A percentile compares a stretch with the other conserved stretches of the same genome.
Conservation (phyloP, 2,888 invertebrate species). For the Thumatha senex region DNA sequence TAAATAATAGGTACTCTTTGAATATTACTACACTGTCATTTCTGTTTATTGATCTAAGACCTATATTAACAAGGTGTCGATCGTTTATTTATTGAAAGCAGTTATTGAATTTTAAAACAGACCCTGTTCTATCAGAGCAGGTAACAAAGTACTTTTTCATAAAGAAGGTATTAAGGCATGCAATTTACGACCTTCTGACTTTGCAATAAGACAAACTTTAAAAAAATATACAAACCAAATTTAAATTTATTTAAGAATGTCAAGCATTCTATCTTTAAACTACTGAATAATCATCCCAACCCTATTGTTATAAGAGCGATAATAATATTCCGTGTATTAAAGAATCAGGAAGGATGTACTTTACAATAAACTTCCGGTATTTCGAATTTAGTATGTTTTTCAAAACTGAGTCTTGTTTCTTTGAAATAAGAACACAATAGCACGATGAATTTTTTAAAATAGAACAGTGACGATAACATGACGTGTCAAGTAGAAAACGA, state of each 20-base stretch:
- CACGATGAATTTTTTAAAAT: background rate
- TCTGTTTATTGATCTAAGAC: conserved; percentile 50
- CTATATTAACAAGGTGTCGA: conserved; percentile 63
- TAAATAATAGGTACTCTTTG: no score
- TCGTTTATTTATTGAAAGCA: conserved; percentile 63
- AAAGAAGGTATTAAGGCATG: no score
- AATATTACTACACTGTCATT: background rate
- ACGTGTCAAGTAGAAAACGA: conserved; percentile 32
- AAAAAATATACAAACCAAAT: no score
- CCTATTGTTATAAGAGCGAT: conserved; percentile 2
- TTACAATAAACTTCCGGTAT: background rate
- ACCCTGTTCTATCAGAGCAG: conserved; percentile 46
- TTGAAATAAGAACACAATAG: background rate
- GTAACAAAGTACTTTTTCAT: conserved; percentile 6
- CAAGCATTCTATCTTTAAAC: conserved; percentile 14
- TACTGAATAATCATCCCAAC: conserved; percentile 34
- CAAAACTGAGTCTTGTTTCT: conserved; percentile 5
- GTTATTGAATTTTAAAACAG: conserved; percentile 68
- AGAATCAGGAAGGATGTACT: conserved; percentile 8
- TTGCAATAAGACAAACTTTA: conserved; percentile 5
- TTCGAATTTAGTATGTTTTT: background rate
- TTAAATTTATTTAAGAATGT: conserved; percentile 14
- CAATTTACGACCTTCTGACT: conserved; percentile 6
- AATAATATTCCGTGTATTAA: conserved; percentile 3
- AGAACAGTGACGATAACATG: conserved; percentile 21